These are phyloP conservation scores for Elephas maximus DNA, from an alignment of 2,113 vertebrate genomes.

Conservation along the genomic window DNA sequence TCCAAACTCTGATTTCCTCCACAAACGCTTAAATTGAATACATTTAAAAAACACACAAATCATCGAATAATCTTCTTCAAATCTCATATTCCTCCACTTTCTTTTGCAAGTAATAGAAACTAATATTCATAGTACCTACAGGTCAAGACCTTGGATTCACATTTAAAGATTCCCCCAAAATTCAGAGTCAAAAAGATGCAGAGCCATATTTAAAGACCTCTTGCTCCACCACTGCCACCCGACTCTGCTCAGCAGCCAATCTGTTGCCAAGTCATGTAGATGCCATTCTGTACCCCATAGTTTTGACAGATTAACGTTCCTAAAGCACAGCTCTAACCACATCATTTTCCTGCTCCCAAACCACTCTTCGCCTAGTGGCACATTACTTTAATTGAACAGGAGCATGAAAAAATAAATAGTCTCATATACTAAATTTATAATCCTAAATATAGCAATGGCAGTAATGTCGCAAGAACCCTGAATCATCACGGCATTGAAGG, in stretches of 20 bases:
- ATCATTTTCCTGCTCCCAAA: conserved; percentile 31
- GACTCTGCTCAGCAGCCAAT: background rate
- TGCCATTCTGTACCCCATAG: background rate
- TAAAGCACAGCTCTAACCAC: background rate
- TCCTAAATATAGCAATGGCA: conserved; percentile 47
- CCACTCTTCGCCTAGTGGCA: background rate
- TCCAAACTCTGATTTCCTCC: background rate
- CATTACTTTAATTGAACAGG: conserved; percentile 65
- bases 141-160: background rate
- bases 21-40: background rate
- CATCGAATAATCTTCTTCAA: background rate
- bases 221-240: background rate
- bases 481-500: conserved; percentile 40
- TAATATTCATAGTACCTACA: background rate
- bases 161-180: conserved; percentile 24
- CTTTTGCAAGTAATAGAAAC: conserved; percentile 35
- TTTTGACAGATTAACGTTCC: conserved; percentile 18
- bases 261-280: background rate
- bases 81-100: background rate
- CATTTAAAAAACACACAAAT: background rate
- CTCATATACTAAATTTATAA: conserved; percentile 46
- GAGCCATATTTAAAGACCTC: background rate
- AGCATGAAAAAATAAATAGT: conserved; percentile 57
- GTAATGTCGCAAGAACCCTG: conserved; percentile 34
- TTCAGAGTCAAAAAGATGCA: background rate